Conservation (phyloP, 2,888 invertebrate species). For the Temnothorax unifasciatus region DNA sequence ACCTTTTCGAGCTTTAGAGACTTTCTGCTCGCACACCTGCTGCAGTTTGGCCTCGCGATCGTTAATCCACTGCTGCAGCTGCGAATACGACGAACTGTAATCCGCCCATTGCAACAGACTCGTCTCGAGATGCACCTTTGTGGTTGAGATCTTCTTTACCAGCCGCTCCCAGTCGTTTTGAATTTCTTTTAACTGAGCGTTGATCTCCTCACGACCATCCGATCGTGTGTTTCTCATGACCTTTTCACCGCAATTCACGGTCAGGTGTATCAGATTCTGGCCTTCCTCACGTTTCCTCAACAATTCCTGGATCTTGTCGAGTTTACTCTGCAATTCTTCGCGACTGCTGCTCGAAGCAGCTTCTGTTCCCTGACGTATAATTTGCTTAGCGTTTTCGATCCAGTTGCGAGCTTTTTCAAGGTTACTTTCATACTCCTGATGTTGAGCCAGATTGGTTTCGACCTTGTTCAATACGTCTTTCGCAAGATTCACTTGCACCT, state of each 20-base stretch:
- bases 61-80: conserved; percentile 97
- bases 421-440: conserved; percentile 93
- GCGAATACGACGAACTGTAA: conserved; percentile 96
- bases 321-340: conserved; percentile 93
- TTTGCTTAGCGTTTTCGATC: conserved; percentile 95
- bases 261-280: conserved; percentile 94
- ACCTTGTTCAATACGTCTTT: conserved; percentile 97
- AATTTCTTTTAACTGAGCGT: conserved; percentile 94
- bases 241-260: conserved; percentile 96
- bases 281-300: conserved; percentile 94
- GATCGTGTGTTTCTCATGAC: conserved; percentile 95
- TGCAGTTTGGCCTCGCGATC: conserved; percentile 97
- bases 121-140: conserved; percentile 96
- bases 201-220: conserved; percentile 95
- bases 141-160: conserved; percentile 96
- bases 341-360: conserved; percentile 92
- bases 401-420: conserved; percentile 92
- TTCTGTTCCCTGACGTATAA: conserved; percentile 93
- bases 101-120: conserved; percentile 98
- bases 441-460: conserved; percentile 95
- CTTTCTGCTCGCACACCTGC: conserved; percentile 95
- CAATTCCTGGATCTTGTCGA: conserved; percentile 93
- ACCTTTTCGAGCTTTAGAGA: conserved; percentile 92
- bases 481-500: conserved; percentile 95
- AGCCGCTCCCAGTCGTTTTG: conserved; percentile 97